Conservation (phyloP, 2,797 vertebrate genomes). For the Cichlasoma orientale region DNA sequence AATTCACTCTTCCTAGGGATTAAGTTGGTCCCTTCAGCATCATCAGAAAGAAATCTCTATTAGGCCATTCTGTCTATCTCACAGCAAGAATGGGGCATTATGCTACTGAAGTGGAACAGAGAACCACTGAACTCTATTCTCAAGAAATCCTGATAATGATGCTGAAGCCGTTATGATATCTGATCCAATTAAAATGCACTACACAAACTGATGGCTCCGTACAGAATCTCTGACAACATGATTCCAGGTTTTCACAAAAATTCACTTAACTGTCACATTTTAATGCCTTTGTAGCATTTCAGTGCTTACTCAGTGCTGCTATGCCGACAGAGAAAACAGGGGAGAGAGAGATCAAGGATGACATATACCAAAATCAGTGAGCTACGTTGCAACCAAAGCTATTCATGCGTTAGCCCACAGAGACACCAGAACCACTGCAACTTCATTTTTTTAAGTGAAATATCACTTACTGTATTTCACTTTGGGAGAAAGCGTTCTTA, state of each 20-base stretch:
- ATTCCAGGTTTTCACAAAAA: constrained; percentile 40
- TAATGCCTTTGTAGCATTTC: constrained; percentile 24
- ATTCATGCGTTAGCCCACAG: constrained; percentile 24
- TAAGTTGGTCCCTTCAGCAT: constrained; percentile 60
- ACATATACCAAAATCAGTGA: constrained; percentile 34
- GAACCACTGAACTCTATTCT: constrained; percentile 36
- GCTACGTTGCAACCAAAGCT: constrained; percentile 11
- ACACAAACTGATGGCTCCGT: constrained; percentile 21
- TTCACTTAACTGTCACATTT: constrained; percentile 22
- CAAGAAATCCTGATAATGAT: constrained; percentile 56
- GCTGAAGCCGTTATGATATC: constrained; percentile 46
- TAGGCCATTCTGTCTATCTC: constrained; percentile 47
- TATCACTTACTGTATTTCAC: constrained; percentile 29
- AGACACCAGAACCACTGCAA: constrained; percentile 25
- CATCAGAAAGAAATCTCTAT: constrained; percentile 68
- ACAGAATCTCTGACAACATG: constrained; percentile 32
- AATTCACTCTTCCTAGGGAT: constrained; percentile 57
- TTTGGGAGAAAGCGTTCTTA: background rate
- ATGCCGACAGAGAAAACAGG: constrained; percentile 34
- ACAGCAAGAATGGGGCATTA: constrained; percentile 47
- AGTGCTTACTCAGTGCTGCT: background rate
- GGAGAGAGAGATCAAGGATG: constrained; percentile 35
- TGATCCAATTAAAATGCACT: constrained; percentile 63
- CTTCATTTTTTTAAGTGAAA: constrained; percentile 26
- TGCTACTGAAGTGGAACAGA: constrained; percentile 64